Base-by-base conservation (phyloP, 2,797 vertebrate genomes). In the Nyctibius grandis region DNA sequence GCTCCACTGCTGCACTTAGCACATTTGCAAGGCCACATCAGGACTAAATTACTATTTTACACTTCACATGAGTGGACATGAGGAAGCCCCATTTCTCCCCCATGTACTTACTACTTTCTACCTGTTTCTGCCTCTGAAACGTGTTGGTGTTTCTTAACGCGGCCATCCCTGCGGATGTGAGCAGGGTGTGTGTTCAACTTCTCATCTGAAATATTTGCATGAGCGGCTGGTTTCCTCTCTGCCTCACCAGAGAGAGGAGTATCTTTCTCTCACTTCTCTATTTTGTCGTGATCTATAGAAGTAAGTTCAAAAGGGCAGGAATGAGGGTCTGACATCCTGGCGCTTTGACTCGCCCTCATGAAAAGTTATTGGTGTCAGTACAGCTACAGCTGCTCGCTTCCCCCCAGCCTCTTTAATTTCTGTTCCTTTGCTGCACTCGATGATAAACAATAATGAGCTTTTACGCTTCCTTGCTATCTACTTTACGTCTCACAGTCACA, bases 321-420 rank as follows among this genome's bases (percentile, higher is more conserved):
- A 87, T 3, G 5, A 85, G 87, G 91, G 88, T 93, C 93, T 94
- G 94, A 90, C 65, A 94, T 93, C 70, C 91, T 93, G 72, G 92
- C 15, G 42, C 92, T 96, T 92, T 96, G 85, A 93, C 93, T 97
- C 79, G 70, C 84, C 76, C 96, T 86, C 26, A 0, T 96, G 91
- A 97, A 96, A 97, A 95, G 93, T 97, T 97, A 97, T 45, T 95
- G 94, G 88, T 95, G 88, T 96, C 94, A 96, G 57, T 33, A 23
- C 8, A 16, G 87, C 72, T 93, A 88, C 77, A 88, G 88, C 85
- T 82, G 84, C 96, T 93, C 15, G 0, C 70, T 91, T 63, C 64
- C 36, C 23, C 54, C 38, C 47, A 64, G 47, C 54, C 88, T 90
- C 88, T 96, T 94, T 93, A 91, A 97, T 96, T 97, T 95, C 95